phyloP scores from a whole-genome alignment of 1,140 invertebrate species.

The Trichogramma pretiosum region DNA sequence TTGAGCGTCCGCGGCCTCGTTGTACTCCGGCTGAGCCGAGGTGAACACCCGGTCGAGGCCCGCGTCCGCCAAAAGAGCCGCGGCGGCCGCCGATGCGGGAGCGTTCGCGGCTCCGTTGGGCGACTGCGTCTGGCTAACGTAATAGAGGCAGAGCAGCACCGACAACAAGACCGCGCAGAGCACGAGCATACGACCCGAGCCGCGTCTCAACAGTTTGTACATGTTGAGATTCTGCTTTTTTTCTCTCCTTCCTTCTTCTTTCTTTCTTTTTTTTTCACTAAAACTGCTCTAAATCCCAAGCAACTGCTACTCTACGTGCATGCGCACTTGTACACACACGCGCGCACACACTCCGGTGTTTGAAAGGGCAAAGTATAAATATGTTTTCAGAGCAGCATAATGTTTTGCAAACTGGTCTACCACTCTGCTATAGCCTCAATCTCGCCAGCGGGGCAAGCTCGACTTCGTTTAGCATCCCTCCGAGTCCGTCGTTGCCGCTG shows the following conservation, averaged over 20 bases:
- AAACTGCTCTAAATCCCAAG: no score
- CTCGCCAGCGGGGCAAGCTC: no score
- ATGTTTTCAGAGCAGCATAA: no score
- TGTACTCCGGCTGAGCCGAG: conserved; percentile 28
- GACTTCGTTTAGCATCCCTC: no score
- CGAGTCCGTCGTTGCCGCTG: no score
- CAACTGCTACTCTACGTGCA: no score
- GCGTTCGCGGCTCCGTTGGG: conserved; percentile 16
- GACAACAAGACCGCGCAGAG: conserved; percentile 34
- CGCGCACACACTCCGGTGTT: no score
- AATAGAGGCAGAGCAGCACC: conserved; percentile 41
- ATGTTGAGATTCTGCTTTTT: conserved; percentile 22
- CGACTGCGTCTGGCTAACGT: conserved; percentile 39
- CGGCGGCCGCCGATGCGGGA: conserved; percentile 14
- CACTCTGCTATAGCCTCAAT: no score
- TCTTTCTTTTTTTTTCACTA: no score
- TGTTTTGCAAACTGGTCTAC: no score
- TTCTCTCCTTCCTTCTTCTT: background rate
- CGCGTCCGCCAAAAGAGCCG: conserved; percentile 14
- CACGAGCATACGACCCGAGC: conserved; percentile 38
- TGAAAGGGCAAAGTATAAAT: no score
- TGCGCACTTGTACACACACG: no score
- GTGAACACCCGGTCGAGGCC: conserved; percentile 2
- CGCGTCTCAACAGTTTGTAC: conserved; percentile 42
- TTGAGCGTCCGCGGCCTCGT: conserved; percentile 27